phyloP scores from a whole-genome alignment of 1,140 invertebrate species.

The Asobara japonica region DNA sequence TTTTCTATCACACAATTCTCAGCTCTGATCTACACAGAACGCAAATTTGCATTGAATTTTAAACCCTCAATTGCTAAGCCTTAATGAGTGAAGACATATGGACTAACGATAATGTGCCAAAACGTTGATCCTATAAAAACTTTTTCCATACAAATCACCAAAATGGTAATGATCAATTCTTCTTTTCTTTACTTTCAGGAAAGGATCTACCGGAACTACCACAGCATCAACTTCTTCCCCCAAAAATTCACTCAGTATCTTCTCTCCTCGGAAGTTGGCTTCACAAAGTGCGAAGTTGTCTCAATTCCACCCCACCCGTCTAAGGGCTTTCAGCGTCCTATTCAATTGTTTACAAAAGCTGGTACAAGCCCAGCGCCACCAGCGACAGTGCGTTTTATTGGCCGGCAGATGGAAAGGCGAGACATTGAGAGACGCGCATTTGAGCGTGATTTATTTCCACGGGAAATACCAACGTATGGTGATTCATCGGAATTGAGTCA shows the following conservation, averaged over 20 bases:
- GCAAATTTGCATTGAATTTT: too few relatives aligned
- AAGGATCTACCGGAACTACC: constrained; percentile 86
- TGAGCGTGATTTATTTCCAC: constrained; percentile 53
- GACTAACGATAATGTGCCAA: too few relatives aligned
- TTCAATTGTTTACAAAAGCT: constrained; percentile 85
- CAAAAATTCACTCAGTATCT: constrained; percentile 91
- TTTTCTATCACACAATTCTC: too few relatives aligned
- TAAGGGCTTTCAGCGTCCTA: constrained; percentile 90
- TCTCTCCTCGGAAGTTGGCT: constrained; percentile 89
- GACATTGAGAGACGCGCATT: constrained; percentile 51
- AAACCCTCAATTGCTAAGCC: too few relatives aligned
- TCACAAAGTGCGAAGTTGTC: constrained; percentile 85
- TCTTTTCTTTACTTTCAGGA: constrained; percentile 71
- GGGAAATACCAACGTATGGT: constrained; percentile 35
- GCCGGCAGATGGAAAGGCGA: constrained; percentile 51
- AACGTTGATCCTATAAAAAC: too few relatives aligned
- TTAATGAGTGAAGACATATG: too few relatives aligned
- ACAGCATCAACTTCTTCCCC: constrained; percentile 86
- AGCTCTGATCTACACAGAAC: too few relatives aligned
- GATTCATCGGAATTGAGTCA: constrained; percentile 55
- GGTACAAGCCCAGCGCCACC: constrained; percentile 66
- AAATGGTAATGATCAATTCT: background rate
- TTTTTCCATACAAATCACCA: too few relatives aligned
- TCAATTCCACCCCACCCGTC: constrained; percentile 85
- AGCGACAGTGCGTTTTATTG: constrained; percentile 24